Evolutionary conservation across 2,797 vertebrate species (phyloP), one percentile per base, ranked within the genome.

Genomic region (Rhynchonycteris naso): DNA sequence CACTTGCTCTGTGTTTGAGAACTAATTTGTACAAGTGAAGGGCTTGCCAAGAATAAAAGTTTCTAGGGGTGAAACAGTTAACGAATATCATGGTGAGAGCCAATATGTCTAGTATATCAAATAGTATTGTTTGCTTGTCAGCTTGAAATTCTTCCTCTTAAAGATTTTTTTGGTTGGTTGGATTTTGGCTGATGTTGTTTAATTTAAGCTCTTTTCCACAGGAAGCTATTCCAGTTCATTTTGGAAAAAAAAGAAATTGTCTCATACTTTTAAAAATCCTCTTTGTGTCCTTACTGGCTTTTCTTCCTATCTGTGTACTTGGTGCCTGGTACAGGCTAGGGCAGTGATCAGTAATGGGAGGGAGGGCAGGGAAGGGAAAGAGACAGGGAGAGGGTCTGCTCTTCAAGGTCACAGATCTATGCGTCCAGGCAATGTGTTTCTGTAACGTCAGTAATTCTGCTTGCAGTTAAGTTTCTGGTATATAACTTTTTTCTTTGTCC

Each of bases 121-220:
- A 35, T 43, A 35, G 12, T 10, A 61, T 12, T 65, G 12, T 81
- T 61, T 75, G 66, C 72, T 74, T 94, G 63, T 74, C 65, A 22
- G 56, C 74, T 50, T 26, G 18, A 58, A 86, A 24, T 30, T 66
- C 75, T 56, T 71, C 66, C 66, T 82, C 82, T 35, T 58, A 8
- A 69, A 76, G 24, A 22, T 30, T 12, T 92, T 63, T 89, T 95
- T 52, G 85, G 65, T 85, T 89, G 85, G 59, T 78, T 83, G 38
- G n/a, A 50, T 68, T 88, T 95, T 94, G 88, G 56, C 87, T 94
- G 85, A 96, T 63, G 52, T 30, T 52, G 4, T 93, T 96, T 90
- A 81, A 71, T 88, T 83, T 84, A 91, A 92, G 93, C 71, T 59
- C 28, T 85, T 91, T 93, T 56, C 83, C 66, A 85, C 61, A 30